These are phyloP conservation scores for Microdon myrmicae DNA, from an alignment of 2,888 invertebrate genomes.

Conservation along the genomic window DNA sequence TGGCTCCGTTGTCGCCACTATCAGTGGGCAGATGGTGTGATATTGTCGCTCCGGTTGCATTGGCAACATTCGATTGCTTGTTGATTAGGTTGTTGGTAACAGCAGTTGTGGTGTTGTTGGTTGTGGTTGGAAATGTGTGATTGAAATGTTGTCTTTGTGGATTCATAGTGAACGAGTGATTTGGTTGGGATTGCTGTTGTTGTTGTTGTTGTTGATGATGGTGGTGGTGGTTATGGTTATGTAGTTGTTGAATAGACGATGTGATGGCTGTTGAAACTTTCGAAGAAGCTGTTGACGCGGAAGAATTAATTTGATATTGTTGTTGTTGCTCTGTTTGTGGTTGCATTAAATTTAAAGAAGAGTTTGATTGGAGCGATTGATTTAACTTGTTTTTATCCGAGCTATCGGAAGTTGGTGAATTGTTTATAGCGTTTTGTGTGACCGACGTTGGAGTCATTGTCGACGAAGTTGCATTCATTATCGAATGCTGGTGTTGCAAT, in stretches of 20 bases:
- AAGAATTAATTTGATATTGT: slow-evolving; percentile 24
- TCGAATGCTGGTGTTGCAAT: slow-evolving; percentile 50
- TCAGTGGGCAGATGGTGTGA: slow-evolving; percentile 41
- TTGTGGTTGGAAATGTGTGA: slow-evolving; percentile 56
- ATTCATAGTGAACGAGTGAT: slow-evolving; percentile 54
- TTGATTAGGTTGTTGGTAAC: slow-evolving; percentile 12
- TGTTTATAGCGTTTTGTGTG: slow-evolving; percentile 8
- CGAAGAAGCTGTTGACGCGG: slow-evolving; percentile 26
- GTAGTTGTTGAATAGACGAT: slow-evolving; percentile 20
- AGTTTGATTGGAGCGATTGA: slow-evolving; percentile 5
- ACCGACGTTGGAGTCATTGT: slow-evolving; percentile 9
- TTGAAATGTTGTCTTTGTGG: slow-evolving; percentile 63
- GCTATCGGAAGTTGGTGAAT: slow-evolving; percentile 2
- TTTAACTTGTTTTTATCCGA: slow-evolving; percentile 3
- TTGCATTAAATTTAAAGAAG: not conserved
- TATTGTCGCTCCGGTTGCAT: slow-evolving; percentile 27
- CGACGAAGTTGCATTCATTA: slow-evolving; percentile 12
- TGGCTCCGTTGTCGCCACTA: slow-evolving; percentile 61
- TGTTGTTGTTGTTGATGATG: slow-evolving; percentile 57
- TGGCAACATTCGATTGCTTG: slow-evolving; percentile 38
- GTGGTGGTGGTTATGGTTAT: slow-evolving; percentile 41
- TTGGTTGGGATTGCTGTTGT: slow-evolving; percentile 44
- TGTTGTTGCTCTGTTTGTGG: not conserved
- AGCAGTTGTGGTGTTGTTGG: slow-evolving; percentile 36
- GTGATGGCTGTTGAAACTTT: slow-evolving; percentile 23